Percentiles rank a stretch among this genome's conserved stretches.
Evolutionary conservation across 2,113 vertebrate species (phyloP).

Genomic region (Ailuropoda melanoleuca): DNA sequence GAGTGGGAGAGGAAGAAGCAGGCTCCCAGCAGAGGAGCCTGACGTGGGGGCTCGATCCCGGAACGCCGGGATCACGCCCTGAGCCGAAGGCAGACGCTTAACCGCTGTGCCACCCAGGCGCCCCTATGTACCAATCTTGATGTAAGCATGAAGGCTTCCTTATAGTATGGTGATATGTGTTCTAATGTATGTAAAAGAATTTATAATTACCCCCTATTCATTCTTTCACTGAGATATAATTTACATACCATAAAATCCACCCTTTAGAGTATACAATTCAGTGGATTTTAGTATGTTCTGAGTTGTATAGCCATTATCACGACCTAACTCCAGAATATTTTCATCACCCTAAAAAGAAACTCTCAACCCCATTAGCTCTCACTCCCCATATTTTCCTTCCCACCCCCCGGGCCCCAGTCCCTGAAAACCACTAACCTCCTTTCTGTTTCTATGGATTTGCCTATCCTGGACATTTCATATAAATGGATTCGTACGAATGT

Average conservation of each 20-base stretch:
- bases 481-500: not conserved
- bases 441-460: not conserved
- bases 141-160: not conserved
- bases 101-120: too few species aligned
- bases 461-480: not conserved
- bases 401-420: too few species aligned
- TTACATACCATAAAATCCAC: not conserved
- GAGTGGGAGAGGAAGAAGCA: too few species aligned
- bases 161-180: not conserved
- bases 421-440: not conserved
- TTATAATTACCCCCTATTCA: not conserved
- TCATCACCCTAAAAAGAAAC: not conserved
- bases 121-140: too few species aligned
- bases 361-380: not conserved
- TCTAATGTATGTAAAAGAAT: not conserved
- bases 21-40: too few species aligned
- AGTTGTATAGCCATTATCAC: not conserved
- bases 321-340: not conserved
- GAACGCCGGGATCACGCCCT: too few species aligned
- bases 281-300: not conserved
- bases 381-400: not conserved
- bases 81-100: too few species aligned
- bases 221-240: not conserved
- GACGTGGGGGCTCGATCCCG: too few species aligned
- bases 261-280: not conserved